phyloP scores from a whole-genome alignment of 2,888 invertebrate species.

The Apotomis betuletana region DNA sequence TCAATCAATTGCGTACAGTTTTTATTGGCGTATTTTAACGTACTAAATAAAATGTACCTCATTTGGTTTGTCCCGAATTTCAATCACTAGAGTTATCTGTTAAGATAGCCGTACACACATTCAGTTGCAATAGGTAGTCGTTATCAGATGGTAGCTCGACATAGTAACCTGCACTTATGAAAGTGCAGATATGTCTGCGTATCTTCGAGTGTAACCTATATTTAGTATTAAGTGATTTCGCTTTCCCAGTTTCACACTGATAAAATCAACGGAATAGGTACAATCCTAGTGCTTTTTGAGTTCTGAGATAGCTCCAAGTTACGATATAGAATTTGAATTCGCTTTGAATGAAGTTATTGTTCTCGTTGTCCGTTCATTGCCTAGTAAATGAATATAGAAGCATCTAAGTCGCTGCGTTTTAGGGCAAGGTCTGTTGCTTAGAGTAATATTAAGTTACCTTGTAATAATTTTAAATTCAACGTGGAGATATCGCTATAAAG shows the following conservation, averaged over 20 bases:
- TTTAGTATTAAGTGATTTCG: slow-evolving; percentile 15
- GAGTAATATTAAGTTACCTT: slow-evolving; percentile 9
- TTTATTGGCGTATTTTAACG: too few relatives aligned
- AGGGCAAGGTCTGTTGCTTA: slow-evolving; percentile 20
- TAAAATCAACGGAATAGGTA: slow-evolving; percentile 1
- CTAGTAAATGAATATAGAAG: background rate
- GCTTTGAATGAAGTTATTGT: background rate
- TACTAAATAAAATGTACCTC: too few relatives aligned
- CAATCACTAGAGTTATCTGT: too few relatives aligned
- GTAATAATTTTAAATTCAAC: slow-evolving; percentile 14
- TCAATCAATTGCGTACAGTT: too few relatives aligned
- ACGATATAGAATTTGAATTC: background rate
- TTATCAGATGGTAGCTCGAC: slow-evolving; percentile 33
- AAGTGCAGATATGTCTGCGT: slow-evolving; percentile 3
- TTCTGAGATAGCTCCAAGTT: background rate
- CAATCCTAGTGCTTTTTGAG: background rate
- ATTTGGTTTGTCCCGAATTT: too few relatives aligned
- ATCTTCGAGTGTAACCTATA: slow-evolving; percentile 26
- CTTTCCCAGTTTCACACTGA: slow-evolving; percentile 22
- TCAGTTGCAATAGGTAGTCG: slow-evolving; percentile 7
- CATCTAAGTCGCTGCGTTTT: slow-evolving; percentile 13
- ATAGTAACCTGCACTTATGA: slow-evolving; percentile 28
- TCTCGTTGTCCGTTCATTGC: background rate
- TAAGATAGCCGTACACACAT: background rate
- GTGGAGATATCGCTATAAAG: background rate